Percentiles rank a stretch among this genome's conserved stretches.
These are phyloP conservation scores for Allygus modestus DNA, from an alignment of 2,888 invertebrate genomes.

Conservation along the genomic window DNA sequence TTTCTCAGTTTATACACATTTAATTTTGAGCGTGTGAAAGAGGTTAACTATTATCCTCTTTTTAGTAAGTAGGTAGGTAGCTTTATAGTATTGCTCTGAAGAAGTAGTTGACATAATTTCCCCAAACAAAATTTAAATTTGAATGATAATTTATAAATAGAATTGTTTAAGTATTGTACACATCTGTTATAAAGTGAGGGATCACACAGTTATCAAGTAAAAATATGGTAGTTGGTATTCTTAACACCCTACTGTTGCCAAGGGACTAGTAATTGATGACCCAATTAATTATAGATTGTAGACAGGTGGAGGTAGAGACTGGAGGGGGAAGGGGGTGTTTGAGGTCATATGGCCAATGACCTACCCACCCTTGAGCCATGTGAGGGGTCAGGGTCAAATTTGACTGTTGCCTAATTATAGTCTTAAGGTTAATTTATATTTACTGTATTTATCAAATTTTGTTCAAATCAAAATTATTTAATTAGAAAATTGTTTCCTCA, in stretches of 20 bases:
- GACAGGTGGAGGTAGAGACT: background rate
- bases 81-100: too few relatives aligned
- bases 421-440: background rate
- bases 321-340: background rate
- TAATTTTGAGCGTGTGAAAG: too few relatives aligned
- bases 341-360: conserved; percentile 26
- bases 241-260: background rate
- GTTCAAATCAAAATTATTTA: too few relatives aligned
- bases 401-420: background rate
- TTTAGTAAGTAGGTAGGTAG: too few relatives aligned
- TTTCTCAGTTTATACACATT: too few relatives aligned
- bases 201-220: too few relatives aligned
- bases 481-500: background rate
- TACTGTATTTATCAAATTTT: too few relatives aligned
- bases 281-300: background rate
- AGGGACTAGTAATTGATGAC: background rate
- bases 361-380: conserved; percentile 6
- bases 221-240: too few relatives aligned
- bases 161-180: background rate
- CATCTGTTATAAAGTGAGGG: background rate
- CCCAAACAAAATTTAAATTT: too few relatives aligned
- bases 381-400: conserved; percentile 3
- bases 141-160: too few relatives aligned
- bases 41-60: too few relatives aligned
- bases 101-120: too few relatives aligned